A percentile compares a stretch with the other conserved stretches of the same genome.
These are phyloP conservation scores for Butastur rufipennis DNA, from an alignment of 2,113 vertebrate genomes.

Conservation along the genomic window DNA sequence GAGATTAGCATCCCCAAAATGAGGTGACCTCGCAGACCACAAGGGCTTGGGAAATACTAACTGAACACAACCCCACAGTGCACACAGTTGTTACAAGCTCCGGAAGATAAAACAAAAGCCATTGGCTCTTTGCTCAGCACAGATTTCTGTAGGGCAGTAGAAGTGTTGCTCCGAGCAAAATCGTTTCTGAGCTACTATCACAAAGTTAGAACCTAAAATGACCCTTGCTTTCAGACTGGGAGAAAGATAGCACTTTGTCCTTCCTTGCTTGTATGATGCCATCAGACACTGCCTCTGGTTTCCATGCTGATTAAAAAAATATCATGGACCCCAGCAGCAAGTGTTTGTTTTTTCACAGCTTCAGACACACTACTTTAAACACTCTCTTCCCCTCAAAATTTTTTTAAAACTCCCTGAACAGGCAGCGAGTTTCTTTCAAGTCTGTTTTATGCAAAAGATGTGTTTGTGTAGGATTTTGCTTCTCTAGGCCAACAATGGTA, in stretches of 20 bases:
- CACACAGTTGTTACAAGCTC: neutral
- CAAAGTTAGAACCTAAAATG: neutral
- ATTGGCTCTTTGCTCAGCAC: neutral
- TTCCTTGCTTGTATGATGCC: neutral
- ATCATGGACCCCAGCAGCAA: neutral
- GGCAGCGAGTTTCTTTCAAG: slow-evolving; percentile 17
- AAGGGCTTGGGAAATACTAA: neutral
- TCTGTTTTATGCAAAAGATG: neutral
- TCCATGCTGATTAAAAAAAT: neutral
- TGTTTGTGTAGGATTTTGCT: slow-evolving; percentile 27
- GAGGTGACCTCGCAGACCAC: rapidly evolving
- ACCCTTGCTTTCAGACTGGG: neutral
- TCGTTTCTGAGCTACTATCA: neutral
- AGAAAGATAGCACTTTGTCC: neutral
- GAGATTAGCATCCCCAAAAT: neutral
- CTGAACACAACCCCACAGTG: neutral
- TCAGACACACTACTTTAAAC: neutral
- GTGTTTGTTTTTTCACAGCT: neutral
- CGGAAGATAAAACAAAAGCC: neutral
- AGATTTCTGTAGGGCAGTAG: neutral
- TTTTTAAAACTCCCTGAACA: neutral
- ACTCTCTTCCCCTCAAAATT: neutral
- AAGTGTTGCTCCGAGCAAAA: neutral
- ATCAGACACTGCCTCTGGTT: neutral
- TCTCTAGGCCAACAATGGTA: slow-evolving; percentile 36